Conservation (phyloP, 2,113 vertebrate genomes). For the Rhadina sibilatrix region DNA sequence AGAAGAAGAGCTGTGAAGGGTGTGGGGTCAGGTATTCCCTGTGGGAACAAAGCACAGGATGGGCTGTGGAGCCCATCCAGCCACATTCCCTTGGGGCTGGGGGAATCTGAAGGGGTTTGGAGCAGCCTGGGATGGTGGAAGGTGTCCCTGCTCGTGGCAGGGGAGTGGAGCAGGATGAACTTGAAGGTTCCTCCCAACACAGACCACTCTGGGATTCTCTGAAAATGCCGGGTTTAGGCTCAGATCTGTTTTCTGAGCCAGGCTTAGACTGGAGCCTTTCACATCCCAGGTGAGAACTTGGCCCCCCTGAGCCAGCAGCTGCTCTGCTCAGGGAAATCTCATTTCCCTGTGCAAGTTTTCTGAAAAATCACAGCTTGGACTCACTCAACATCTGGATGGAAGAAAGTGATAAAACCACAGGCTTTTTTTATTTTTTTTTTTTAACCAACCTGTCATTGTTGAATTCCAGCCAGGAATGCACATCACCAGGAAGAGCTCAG, state of each 20-base stretch:
- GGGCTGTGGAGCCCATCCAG: not conserved
- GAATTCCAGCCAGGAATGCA: not conserved
- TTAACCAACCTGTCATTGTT: not conserved
- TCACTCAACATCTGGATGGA: not conserved
- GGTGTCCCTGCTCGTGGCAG: not conserved
- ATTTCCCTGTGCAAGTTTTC: not conserved
- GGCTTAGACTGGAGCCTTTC: not conserved
- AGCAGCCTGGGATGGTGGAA: accelerated
- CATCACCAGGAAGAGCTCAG: not conserved
- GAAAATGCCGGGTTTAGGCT: not conserved
- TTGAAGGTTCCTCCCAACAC: not conserved
- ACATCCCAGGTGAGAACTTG: not conserved
- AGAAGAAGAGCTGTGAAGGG: accelerated
- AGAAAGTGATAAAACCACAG: not conserved
- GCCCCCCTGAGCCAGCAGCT: not conserved
- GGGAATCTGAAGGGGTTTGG: not conserved
- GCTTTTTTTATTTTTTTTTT: not conserved
- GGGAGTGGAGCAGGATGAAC: too few relatives aligned
- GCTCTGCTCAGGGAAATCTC: not conserved
- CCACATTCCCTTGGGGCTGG: not conserved
- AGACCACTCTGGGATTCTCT: too few relatives aligned
- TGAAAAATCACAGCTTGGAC: not conserved
- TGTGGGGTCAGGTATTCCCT: not conserved
- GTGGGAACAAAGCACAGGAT: not conserved
- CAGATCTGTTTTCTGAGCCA: not conserved